These are phyloP conservation scores for Hybos culiciformis DNA, from an alignment of 2,888 invertebrate species.

Conservation along the genomic window DNA sequence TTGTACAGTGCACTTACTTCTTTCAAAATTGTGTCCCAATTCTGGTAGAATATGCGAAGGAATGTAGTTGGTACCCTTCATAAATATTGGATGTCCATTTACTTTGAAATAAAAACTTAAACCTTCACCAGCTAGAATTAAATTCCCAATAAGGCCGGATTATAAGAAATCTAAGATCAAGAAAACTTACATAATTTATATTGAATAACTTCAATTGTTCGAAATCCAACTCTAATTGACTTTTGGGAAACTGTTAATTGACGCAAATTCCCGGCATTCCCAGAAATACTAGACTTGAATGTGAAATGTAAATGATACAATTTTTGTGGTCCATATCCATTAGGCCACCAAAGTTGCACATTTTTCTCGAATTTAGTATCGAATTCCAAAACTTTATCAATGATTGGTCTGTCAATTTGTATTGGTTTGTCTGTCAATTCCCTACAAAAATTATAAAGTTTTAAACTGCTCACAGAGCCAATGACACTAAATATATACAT, in stretches of 20 bases:
- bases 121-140: slow-evolving; percentile 39
- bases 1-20: slow-evolving; percentile 28
- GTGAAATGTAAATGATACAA: slow-evolving; percentile 55
- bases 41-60: slow-evolving; percentile 78
- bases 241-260: slow-evolving; percentile 34
- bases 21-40: slow-evolving; percentile 40
- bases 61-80: slow-evolving; percentile 92
- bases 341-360: slow-evolving; percentile 84
- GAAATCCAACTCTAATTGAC: slow-evolving; percentile 63
- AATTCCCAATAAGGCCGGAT: background rate
- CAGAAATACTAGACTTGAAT: slow-evolving; percentile 30
- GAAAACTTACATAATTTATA: slow-evolving; percentile 35
- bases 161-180: background rate
- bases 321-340: slow-evolving; percentile 70
- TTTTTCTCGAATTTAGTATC: slow-evolving; percentile 21
- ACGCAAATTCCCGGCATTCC: slow-evolving; percentile 16
- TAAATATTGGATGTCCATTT: slow-evolving; percentile 76
- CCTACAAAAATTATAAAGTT: too few species aligned
- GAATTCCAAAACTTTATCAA: too few species aligned
- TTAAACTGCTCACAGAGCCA: too few species aligned
- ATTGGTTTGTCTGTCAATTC: too few species aligned
- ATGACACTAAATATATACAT: too few species aligned
- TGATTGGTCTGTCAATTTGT: too few species aligned
- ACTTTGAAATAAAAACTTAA: slow-evolving; percentile 75
- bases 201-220: slow-evolving; percentile 73